These are phyloP conservation scores for Drosophila pallidifrons DNA, from an alignment of 1,140 invertebrate genomes.

Conservation along the genomic window DNA sequence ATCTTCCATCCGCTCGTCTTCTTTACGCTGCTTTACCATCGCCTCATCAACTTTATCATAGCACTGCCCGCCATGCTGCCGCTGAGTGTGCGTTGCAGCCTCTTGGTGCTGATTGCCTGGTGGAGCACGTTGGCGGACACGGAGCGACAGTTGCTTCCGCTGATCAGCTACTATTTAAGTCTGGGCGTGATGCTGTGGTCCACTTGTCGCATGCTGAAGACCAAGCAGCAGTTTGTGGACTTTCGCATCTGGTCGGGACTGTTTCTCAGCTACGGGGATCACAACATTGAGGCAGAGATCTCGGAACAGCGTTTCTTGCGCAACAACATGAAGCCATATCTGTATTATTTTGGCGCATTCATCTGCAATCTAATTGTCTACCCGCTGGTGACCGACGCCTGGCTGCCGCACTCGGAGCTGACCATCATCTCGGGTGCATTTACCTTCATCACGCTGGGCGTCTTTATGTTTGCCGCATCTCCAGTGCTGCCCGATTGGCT, in stretches of 20 bases:
- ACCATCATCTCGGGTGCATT: conserved; percentile 90
- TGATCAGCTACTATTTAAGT: conserved; percentile 87
- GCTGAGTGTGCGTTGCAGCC: conserved; percentile 87
- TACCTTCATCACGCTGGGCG: conserved; percentile 90
- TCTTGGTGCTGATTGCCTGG: conserved; percentile 88
- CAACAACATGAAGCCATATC: conserved; percentile 92
- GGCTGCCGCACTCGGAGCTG: conserved; percentile 93
- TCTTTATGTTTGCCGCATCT: conserved; percentile 88
- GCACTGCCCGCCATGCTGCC: conserved; percentile 87
- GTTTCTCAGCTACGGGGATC: conserved; percentile 90
- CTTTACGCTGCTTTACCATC: conserved; percentile 89
- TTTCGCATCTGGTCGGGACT: conserved; percentile 92
- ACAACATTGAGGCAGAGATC: conserved; percentile 90
- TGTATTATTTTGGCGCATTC: conserved; percentile 91
- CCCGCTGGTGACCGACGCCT: conserved; percentile 90
- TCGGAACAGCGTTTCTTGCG: conserved; percentile 93
- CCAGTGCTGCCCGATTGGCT: conserved; percentile 88
- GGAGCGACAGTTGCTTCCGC: conserved; percentile 48
- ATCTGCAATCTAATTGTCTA: conserved; percentile 91
- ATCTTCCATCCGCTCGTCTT: conserved; percentile 90
- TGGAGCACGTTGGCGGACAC: conserved; percentile 86
- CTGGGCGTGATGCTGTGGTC: conserved; percentile 90
- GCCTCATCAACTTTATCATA: conserved; percentile 88
- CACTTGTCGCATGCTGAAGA: conserved; percentile 92
- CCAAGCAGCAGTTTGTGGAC: conserved; percentile 90